Evolutionary conservation across 1,140 invertebrate genomes (phyloP).

Genomic region (Caligus rogercresseyi): DNA sequence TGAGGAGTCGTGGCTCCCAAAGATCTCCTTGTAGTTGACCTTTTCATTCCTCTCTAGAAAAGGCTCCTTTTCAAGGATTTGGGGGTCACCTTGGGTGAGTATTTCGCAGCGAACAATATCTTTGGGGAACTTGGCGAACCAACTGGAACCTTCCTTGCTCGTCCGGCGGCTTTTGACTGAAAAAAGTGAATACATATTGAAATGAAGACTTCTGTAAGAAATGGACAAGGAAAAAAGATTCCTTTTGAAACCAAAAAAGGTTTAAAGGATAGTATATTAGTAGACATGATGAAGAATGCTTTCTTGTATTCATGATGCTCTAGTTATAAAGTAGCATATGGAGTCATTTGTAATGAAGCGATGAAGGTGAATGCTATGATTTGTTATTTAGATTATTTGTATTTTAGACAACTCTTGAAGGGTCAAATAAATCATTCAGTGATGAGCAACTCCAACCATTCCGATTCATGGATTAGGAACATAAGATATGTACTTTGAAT

Average conservation of each 20-base stretch:
- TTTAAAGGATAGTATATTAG: neutral
- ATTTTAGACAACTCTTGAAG: too few relatives aligned
- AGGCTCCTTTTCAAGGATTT: slow-evolving; percentile 16
- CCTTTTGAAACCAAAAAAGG: too few relatives aligned
- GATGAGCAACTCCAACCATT: too few relatives aligned
- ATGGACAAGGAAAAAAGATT: too few relatives aligned
- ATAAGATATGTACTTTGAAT: too few relatives aligned
- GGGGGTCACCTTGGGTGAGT: neutral
- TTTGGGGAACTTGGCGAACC: slow-evolving; percentile 20
- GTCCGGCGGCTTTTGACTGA: slow-evolving; percentile 15
- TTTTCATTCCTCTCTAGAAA: slow-evolving; percentile 13
- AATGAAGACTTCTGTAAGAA: neutral
- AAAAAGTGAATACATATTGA: neutral
- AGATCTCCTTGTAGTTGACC: slow-evolving; percentile 11
- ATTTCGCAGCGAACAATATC: slow-evolving; percentile 14
- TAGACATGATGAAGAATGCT: neutral
- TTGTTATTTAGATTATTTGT: too few relatives aligned
- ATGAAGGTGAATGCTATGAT: neutral
- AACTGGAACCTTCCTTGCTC: slow-evolving; percentile 10
- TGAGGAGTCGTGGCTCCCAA: neutral
- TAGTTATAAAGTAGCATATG: neutral
- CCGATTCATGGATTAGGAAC: too few relatives aligned
- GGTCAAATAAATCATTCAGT: too few relatives aligned
- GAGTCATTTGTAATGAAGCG: neutral
- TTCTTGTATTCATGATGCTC: neutral